Percentiles rank a stretch among this genome's conserved stretches.
These are phyloP conservation scores for Lasiurus cinereus DNA, from an alignment of 2,113 vertebrate species.

Conservation along the genomic window DNA sequence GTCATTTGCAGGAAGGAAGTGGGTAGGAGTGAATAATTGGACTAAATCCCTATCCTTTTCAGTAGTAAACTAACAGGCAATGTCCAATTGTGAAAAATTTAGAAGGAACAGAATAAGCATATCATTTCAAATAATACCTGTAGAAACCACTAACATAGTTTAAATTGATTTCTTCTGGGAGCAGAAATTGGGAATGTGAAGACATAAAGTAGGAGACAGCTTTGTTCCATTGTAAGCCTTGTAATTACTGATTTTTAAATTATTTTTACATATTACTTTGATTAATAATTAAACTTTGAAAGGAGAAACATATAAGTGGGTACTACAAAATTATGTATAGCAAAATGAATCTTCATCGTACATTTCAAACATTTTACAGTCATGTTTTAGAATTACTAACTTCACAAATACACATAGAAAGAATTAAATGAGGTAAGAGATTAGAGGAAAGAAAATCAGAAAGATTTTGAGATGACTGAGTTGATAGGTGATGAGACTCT, in stretches of 20 bases:
- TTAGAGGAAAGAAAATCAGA: background rate
- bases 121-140: background rate
- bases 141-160: background rate
- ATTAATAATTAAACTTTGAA: constrained; percentile 26
- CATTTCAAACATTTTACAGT: background rate
- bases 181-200: background rate
- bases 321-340: background rate
- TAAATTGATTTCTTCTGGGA: background rate
- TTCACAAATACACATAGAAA: background rate
- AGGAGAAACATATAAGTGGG: constrained; percentile 17
- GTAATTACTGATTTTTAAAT: constrained; percentile 39
- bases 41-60: background rate
- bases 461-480: constrained; percentile 7
- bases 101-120: background rate
- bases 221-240: background rate
- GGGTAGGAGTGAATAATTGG: background rate
- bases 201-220: background rate
- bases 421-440: background rate
- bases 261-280: constrained; percentile 17
- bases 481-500: background rate
- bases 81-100: constrained; percentile 3
- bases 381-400: constrained; percentile 1
- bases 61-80: background rate
- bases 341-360: background rate
- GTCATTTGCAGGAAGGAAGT: background rate